These are phyloP conservation scores for Phallusia fumigata DNA, from an alignment of 23 tunicate genomes.

Conservation along the genomic window DNA sequence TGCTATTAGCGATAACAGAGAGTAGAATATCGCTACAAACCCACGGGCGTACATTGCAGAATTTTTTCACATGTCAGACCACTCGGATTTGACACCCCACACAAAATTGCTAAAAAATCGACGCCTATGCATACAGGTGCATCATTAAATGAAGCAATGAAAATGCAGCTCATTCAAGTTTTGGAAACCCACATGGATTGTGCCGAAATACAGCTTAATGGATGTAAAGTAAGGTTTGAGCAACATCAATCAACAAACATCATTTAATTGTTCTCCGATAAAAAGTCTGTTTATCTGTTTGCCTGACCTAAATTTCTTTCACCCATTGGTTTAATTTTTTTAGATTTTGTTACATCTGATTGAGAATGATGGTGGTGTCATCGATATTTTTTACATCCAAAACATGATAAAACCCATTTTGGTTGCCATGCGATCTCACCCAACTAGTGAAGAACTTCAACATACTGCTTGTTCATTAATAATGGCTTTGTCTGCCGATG, in stretches of 20 bases:
- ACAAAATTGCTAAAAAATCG: no score
- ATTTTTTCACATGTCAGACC: no score
- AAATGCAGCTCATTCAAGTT: slow-evolving; percentile 41
- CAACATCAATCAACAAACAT: no score
- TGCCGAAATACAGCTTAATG: slow-evolving; percentile 57
- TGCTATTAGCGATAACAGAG: no score
- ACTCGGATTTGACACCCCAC: no score
- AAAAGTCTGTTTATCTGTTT: not conserved
- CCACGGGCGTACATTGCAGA: no score
- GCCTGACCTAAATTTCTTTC: not conserved
- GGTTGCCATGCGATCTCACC: slow-evolving; percentile 74
- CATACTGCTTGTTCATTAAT: slow-evolving; percentile 70
- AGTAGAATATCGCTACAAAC: no score
- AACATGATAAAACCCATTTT: slow-evolving; percentile 66
- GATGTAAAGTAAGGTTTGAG: slow-evolving; percentile 45
- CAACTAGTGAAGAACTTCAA: slow-evolving; percentile 67
- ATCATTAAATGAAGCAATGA: slow-evolving; percentile 25
- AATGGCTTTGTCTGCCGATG: slow-evolving; percentile 85
- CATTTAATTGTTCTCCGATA: no score
- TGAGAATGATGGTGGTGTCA: slow-evolving; percentile 29
- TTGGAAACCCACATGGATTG: slow-evolving; percentile 65
- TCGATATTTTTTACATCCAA: slow-evolving; percentile 53
- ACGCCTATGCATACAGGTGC: slow-evolving; percentile 14
- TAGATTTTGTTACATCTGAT: slow-evolving; percentile 31
- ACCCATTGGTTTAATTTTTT: not conserved